Base-by-base conservation (phyloP, 2,113 vertebrate genomes). In the Chinchilla lanigera region DNA sequence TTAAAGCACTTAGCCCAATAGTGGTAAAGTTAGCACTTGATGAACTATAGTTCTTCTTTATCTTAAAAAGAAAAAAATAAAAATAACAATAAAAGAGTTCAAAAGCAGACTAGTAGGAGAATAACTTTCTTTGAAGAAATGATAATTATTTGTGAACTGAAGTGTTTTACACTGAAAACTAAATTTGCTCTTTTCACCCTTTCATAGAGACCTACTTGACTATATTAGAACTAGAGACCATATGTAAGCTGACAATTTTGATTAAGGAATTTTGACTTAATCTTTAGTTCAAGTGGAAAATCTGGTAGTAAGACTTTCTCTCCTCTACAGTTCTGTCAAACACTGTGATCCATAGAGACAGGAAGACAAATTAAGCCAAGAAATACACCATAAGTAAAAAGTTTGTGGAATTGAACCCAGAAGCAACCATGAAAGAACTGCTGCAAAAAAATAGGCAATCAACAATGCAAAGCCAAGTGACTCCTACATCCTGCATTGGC, bases 281-380 rank as follows among this genome's bases (percentile, higher is more conserved):
- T 96, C 82, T 92, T 93, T 87, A 97, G 44, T 92, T 97, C 87
- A 93, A 92, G 89, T 95, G 38, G 63, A 90, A 97, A 97, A 95
- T 96, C 85, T 94, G 69, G 60, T 94, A 81, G 38, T 90, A 90
- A 87, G 69, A 0, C 30, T 89, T 90, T 98, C 73, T 97, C 20
- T 96, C 73, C 89, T 94, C 47, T 87, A 35, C 12, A 61, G 12
- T 71, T 90, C 90, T 97, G 71, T 95, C 63, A 95, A 96, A 93
- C 9, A 86, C 44, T 41, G 3, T 94, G 87, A 77, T 94, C 87
- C 85, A 56, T 83, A 61, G 81, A 98, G 80, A 97, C 89, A 94
- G 80, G 88, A 96, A 52, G 71, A 28, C n/a, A 13, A 97, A 96
- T 81, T 92, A 95, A 93, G 84, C 96, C 93, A 97, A 93, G 19